Conservation (phyloP, 2,113 vertebrate genomes). For the Scophthalmus maximus region DNA sequence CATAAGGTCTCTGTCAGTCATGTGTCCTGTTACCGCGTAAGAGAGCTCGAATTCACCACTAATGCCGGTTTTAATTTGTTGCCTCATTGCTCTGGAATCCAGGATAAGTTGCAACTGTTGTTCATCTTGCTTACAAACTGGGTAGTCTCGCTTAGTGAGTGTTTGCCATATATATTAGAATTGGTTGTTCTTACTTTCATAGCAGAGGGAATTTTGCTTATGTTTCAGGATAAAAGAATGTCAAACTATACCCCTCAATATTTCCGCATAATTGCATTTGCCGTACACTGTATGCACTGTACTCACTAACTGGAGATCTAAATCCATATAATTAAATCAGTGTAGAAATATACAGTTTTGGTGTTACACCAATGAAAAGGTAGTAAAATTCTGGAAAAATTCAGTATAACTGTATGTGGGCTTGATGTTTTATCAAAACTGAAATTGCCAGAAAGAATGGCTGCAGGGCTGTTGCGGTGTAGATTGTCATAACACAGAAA, state of each 20-base stretch:
- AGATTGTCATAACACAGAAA: slow-evolving; percentile 42
- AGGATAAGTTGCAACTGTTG: slow-evolving; percentile 48
- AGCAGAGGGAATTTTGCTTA: slow-evolving; percentile 18
- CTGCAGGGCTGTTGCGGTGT: neutral
- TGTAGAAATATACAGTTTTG: slow-evolving; percentile 15
- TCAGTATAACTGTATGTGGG: neutral
- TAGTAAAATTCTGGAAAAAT: neutral
- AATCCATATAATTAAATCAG: slow-evolving; percentile 8
- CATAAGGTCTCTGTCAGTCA: slow-evolving; percentile 73
- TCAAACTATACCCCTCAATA: neutral
- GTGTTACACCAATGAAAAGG: neutral
- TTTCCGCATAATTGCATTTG: slow-evolving; percentile 28
- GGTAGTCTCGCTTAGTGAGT: slow-evolving; percentile 25
- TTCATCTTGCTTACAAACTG: slow-evolving; percentile 45
- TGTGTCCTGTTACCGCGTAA: slow-evolving; percentile 65
- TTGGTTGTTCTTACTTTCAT: slow-evolving; percentile 35
- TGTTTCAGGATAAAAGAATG: slow-evolving; percentile 22
- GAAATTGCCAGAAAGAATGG: slow-evolving; percentile 14
- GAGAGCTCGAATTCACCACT: slow-evolving; percentile 68
- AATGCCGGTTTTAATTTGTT: slow-evolving; percentile 75
- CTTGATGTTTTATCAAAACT: slow-evolving; percentile 13
- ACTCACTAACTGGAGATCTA: neutral
- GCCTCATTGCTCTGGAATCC: slow-evolving; percentile 76
- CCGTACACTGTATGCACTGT: neutral
- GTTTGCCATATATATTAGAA: slow-evolving; percentile 41